phyloP scores from a whole-genome alignment of 2,888 invertebrate genomes.

The Cotesia congregata region DNA sequence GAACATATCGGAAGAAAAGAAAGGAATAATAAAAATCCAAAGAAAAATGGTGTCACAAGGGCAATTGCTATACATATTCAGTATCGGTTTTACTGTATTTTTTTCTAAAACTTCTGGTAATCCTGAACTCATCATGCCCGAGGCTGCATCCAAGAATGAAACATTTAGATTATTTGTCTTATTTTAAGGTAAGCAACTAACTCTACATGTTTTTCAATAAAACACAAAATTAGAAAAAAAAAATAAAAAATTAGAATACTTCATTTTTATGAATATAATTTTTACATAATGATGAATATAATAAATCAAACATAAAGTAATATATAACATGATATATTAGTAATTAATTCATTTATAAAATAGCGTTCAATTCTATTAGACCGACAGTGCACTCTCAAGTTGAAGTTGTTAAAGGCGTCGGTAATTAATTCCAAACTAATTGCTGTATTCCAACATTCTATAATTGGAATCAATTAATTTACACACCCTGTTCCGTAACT shows the following conservation, averaged over 20 bases:
- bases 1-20: background rate
- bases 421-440: conserved; percentile 66
- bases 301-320: background rate
- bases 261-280: too few relatives aligned
- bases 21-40: background rate
- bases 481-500: conserved; percentile 49
- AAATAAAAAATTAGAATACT: background rate
- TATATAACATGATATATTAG: conserved; percentile 4
- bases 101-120: background rate
- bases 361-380: background rate
- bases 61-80: conserved; percentile 4
- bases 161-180: background rate
- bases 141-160: background rate
- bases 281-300: background rate
- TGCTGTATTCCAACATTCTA: conserved; percentile 57
- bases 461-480: conserved; percentile 66
- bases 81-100: background rate
- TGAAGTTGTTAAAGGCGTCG: conserved; percentile 47
- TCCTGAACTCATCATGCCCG: background rate
- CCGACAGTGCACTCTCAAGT: conserved; percentile 2
- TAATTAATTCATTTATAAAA: background rate
- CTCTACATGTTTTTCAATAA: background rate
- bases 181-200: background rate
- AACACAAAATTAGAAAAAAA: background rate
- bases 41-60: conserved; percentile 11